These are phyloP conservation scores for Heterodera filipjevi DNA, from an alignment of 2,888 invertebrate species.

Conservation along the genomic window DNA sequence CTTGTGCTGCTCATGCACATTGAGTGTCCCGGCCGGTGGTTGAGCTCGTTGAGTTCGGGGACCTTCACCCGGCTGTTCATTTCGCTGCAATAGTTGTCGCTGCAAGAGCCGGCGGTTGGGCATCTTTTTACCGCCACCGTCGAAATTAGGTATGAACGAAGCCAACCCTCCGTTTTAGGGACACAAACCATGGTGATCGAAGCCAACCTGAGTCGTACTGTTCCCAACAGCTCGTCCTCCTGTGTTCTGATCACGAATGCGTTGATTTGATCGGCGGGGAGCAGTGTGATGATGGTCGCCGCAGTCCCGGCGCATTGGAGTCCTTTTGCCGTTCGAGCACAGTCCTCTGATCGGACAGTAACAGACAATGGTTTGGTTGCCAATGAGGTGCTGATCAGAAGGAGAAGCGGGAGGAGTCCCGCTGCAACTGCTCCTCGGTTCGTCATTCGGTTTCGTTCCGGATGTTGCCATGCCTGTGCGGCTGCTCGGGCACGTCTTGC, in stretches of 20 bases:
- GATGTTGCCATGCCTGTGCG: neutral
- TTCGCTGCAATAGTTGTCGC: neutral
- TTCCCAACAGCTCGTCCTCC: neutral
- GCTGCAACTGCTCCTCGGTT: neutral
- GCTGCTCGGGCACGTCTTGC: neutral
- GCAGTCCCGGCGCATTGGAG: neutral
- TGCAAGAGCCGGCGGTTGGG: neutral
- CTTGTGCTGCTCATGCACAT: neutral
- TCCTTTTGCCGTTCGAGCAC: neutral
- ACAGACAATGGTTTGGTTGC: neutral
- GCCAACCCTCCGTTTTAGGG: neutral
- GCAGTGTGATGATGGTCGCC: neutral
- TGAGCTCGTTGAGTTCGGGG: neutral
- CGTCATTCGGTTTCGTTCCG: neutral
- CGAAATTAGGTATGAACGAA: neutral
- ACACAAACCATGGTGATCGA: neutral
- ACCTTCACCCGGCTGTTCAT: neutral
- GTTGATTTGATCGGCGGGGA: neutral
- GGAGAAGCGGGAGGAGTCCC: neutral
- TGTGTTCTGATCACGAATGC: neutral
- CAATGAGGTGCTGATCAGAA: neutral
- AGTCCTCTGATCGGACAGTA: neutral
- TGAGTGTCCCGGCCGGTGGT: neutral
- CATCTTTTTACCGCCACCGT: neutral
- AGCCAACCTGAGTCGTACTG: neutral